Conservation (phyloP, 2,888 invertebrate genomes). For the Norana najaformis region DNA sequence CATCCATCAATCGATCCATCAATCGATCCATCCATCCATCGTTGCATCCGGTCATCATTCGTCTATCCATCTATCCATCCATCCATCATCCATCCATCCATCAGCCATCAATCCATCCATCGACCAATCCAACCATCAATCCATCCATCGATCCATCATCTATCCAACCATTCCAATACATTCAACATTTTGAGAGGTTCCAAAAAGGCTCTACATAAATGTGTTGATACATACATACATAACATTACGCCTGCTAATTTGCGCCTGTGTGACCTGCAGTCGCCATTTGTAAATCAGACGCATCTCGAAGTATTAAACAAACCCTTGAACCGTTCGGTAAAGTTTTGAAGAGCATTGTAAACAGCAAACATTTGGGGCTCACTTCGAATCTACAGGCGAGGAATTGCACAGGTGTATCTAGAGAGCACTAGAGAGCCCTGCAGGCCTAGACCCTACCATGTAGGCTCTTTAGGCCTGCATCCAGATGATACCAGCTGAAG, state of each 20-base stretch:
- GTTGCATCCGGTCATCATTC: background rate
- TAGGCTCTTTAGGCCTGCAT: background rate
- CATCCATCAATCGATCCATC: no score
- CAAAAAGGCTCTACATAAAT: background rate
- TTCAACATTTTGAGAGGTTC: background rate
- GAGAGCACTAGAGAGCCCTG: background rate
- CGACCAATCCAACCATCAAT: no score
- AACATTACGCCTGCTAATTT: background rate
- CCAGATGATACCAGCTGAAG: background rate
- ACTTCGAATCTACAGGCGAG: background rate
- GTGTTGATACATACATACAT: background rate
- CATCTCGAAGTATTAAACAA: background rate
- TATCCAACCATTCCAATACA: background rate
- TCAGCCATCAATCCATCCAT: background rate
- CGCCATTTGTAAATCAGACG: background rate
- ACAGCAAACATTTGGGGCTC: background rate
- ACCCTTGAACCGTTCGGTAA: background rate
- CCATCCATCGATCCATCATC: background rate
- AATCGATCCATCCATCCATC: background rate
- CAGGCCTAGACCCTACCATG: background rate
- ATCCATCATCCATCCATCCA: background rate
- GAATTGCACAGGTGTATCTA: background rate
- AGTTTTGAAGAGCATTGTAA: background rate
- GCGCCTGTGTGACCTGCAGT: background rate
- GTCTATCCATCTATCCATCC: background rate